Conservation (phyloP, 1,140 invertebrate species). For the Aphis craccivora region DNA sequence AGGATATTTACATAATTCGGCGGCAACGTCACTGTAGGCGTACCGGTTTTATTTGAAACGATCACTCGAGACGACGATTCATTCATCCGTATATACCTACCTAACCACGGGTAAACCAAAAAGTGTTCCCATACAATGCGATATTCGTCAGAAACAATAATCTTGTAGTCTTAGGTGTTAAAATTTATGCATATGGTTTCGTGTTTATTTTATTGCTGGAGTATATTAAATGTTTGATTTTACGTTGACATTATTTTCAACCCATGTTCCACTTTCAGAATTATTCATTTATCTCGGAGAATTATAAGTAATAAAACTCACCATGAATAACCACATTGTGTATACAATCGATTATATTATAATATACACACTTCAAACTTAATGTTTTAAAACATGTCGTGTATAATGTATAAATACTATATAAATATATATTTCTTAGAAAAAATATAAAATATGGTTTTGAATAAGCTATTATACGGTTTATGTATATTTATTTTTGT, state of each 20-base stretch:
- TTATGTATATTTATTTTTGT: too few relatives aligned
- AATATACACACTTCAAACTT: neutral
- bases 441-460: neutral
- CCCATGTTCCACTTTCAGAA: neutral
- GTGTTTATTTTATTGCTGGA: too few relatives aligned
- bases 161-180: neutral
- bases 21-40: constrained; percentile 47
- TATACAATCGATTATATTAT: neutral
- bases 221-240: neutral
- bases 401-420: too few relatives aligned
- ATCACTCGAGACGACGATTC: constrained; percentile 37
- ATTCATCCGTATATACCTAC: constrained; percentile 25
- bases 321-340: neutral
- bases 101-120: neutral
- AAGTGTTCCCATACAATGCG: neutral
- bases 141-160: constrained; percentile 41
- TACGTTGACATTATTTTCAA: neutral
- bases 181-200: neutral
- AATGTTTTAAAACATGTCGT: too few relatives aligned
- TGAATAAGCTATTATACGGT: neutral
- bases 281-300: neutral
- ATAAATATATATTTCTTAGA: neutral
- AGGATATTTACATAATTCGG: constrained; percentile 54
- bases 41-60: constrained; percentile 50
- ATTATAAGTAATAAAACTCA: neutral